Evolutionary conservation across 2,797 vertebrate species (phyloP).

Genomic region (Acrossocheilus fasciatus): DNA sequence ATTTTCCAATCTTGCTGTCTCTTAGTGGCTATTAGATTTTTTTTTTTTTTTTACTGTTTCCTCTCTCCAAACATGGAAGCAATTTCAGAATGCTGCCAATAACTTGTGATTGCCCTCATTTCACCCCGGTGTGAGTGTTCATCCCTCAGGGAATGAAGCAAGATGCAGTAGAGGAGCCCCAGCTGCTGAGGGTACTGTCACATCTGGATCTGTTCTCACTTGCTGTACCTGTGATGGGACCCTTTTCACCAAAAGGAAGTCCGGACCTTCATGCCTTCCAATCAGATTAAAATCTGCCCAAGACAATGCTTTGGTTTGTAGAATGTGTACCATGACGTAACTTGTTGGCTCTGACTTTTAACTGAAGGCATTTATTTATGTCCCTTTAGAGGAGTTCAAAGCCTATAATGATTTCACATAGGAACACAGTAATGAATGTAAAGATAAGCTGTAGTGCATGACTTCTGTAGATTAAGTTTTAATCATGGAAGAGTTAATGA

Average conservation of each 20-base stretch:
- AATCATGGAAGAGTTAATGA: background rate
- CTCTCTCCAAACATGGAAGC: constrained; percentile 50
- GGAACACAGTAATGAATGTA: constrained; percentile 9
- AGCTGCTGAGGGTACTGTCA: constrained; percentile 44
- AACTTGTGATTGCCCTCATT: constrained; percentile 53
- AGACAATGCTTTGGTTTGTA: constrained; percentile 34
- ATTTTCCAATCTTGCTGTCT: constrained; percentile 7
- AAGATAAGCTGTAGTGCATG: background rate
- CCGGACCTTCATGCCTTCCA: constrained; percentile 18
- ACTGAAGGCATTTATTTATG: background rate
- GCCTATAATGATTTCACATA: background rate
- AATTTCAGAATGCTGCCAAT: constrained; percentile 49
- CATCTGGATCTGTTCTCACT: constrained; percentile 53
- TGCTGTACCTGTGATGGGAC: constrained; percentile 35
- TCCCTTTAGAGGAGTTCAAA: constrained; percentile 17
- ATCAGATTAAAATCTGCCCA: constrained; percentile 23
- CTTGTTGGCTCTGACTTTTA: constrained; percentile 22
- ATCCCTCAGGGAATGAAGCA: constrained; percentile 37
- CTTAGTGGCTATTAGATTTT: background rate
- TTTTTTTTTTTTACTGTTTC: background rate
- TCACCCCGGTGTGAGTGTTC: constrained; percentile 44
- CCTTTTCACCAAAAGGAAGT: constrained; percentile 14
- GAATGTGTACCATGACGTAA: constrained; percentile 15
- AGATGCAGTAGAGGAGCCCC: constrained; percentile 24
- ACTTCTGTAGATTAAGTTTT: background rate